phyloP scores from a whole-genome alignment of 2,888 invertebrate genomes.

The Xanthia icteritia region DNA sequence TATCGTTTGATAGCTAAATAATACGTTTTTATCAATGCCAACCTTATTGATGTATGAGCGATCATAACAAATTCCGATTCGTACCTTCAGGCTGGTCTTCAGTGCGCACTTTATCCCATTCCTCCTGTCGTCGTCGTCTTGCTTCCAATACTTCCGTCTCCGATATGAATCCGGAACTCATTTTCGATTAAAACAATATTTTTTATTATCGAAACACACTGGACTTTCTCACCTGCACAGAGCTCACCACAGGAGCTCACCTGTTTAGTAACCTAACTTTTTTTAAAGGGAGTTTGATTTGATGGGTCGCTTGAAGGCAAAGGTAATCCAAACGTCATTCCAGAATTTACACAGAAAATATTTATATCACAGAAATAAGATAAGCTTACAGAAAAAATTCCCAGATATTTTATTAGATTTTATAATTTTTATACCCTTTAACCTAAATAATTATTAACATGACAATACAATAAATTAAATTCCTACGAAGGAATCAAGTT shows the following conservation, averaged over 20 bases:
- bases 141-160: slow-evolving; percentile 96
- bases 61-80: slow-evolving; percentile 48
- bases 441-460: neutral
- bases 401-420: neutral
- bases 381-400: too few species aligned
- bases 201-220: slow-evolving; percentile 45
- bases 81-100: slow-evolving; percentile 97
- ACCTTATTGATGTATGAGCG: slow-evolving; percentile 35
- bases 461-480: neutral
- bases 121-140: slow-evolving; percentile 95
- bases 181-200: slow-evolving; percentile 74
- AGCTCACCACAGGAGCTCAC: too few species aligned
- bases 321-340: slow-evolving; percentile 20
- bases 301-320: slow-evolving; percentile 35
- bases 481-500: neutral
- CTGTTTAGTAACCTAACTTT: slow-evolving; percentile 61
- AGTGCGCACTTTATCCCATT: slow-evolving; percentile 98
- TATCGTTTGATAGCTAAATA: slow-evolving; percentile 38
- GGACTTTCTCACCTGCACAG: slow-evolving; percentile 13
- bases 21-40: slow-evolving; percentile 51
- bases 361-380: neutral
- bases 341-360: neutral
- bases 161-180: slow-evolving; percentile 98
- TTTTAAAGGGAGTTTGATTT: slow-evolving; percentile 39
- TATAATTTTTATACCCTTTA: neutral